phyloP scores from a whole-genome alignment of 2,797 vertebrate species.

The Tauraco hartlaubi region DNA sequence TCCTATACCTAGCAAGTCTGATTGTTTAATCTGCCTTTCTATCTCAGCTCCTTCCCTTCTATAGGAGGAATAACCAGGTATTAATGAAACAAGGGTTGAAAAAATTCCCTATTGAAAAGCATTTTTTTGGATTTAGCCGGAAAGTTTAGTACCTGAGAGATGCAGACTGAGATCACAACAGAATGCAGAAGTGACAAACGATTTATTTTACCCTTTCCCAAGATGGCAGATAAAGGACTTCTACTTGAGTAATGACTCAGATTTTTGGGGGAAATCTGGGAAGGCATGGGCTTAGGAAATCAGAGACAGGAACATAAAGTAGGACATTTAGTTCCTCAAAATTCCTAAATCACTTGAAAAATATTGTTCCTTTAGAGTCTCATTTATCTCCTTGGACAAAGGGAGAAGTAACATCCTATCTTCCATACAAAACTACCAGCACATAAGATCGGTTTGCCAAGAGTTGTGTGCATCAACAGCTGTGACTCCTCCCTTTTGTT shows the following conservation, averaged over 20 bases:
- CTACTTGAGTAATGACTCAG: not conserved
- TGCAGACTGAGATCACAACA: not conserved
- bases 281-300: not conserved
- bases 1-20: no score
- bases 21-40: not conserved
- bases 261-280: not conserved
- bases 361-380: not conserved
- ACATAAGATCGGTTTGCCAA: not conserved
- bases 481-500: not conserved
- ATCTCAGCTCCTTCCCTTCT: not conserved
- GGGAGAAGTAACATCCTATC: not conserved
- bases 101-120: not conserved
- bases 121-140: not conserved
- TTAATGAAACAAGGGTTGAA: not conserved
- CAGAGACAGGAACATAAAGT: not conserved
- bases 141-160: not conserved
- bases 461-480: no score
- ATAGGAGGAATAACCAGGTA: not conserved
- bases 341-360: not conserved
- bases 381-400: not conserved
- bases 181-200: not conserved
- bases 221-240: not conserved
- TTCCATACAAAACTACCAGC: not conserved
- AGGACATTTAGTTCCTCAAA: not conserved
- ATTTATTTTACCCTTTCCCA: not conserved